Evolutionary conservation across 2,797 vertebrate genomes (phyloP).

Genomic region (Monodelphis domestica): DNA sequence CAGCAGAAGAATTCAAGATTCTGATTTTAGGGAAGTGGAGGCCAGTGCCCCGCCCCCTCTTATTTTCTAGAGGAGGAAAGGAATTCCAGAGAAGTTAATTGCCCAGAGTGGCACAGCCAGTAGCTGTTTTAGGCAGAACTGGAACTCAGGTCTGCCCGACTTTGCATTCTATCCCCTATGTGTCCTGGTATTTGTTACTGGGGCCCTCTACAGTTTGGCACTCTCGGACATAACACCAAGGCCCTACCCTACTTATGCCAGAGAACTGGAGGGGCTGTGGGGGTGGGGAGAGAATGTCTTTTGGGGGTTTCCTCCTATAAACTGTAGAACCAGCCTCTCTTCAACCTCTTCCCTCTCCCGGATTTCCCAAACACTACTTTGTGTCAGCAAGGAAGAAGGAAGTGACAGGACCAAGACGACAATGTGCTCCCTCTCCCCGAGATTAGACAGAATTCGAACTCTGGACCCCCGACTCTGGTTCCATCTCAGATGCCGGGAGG

Average conservation of each 20-base stretch:
- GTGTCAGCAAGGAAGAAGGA: not conserved
- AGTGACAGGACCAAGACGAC: not conserved
- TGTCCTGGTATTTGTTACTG: no score
- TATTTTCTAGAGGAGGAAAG: not conserved
- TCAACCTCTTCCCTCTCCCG: not conserved
- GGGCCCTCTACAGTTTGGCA: not conserved
- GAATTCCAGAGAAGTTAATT: not conserved
- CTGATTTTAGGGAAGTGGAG: no score
- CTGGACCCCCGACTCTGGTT: not conserved
- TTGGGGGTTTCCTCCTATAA: no score
- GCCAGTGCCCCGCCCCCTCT: no score
- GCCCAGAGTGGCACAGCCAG: not conserved
- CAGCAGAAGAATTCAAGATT: no score
- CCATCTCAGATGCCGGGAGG: no score
- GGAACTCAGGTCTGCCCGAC: not conserved
- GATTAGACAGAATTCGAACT: not conserved
- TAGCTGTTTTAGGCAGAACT: no score
- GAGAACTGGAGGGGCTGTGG: not conserved
- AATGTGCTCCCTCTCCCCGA: no score
- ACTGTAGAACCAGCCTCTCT: no score
- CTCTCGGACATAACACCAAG: no score
- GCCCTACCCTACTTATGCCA: not conserved
- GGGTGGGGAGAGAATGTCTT: not conserved
- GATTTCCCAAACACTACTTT: not conserved
- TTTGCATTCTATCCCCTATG: accelerated